Conservation (phyloP, 2,797 vertebrate genomes). For the Eutrigla gurnardus region DNA sequence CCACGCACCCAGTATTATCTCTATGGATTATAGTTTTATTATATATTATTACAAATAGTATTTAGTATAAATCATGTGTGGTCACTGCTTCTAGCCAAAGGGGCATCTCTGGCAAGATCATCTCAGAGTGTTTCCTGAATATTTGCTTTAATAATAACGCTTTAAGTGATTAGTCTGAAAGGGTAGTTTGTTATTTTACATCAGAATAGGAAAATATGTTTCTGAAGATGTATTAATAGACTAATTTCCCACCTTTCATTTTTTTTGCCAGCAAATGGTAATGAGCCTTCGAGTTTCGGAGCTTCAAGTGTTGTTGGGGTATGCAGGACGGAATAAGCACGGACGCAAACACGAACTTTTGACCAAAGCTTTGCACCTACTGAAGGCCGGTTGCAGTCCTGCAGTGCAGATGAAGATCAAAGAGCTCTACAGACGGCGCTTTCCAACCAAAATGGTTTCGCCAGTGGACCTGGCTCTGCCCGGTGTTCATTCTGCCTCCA, state of each 20-base stretch:
- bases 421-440: conserved; percentile 97
- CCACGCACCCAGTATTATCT: neutral
- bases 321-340: conserved; percentile 99
- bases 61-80: neutral
- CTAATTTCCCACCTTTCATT: conserved; percentile 42
- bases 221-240: conserved; percentile 30
- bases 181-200: neutral
- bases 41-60: neutral
- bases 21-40: neutral
- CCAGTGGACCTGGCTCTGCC: conserved; percentile 94
- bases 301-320: conserved; percentile 98
- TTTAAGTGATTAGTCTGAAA: neutral
- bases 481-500: conserved; percentile 89
- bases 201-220: conserved; percentile 6
- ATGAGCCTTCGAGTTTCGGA: conserved; percentile 99
- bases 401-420: conserved; percentile 99
- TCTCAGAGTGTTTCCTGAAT: conserved; percentile 27
- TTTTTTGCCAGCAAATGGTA: conserved; percentile 96
- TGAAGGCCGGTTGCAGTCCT: conserved; percentile 98
- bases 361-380: conserved; percentile 97
- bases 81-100: neutral
- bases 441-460: conserved; percentile 98
- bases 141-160: neutral
- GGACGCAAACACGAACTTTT: conserved; percentile 99
- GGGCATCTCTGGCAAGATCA: neutral